Evolutionary conservation across 1,140 invertebrate genomes (phyloP), one percentile per base, ranked within the genome.

Genomic region (Halictus rubicundus): DNA sequence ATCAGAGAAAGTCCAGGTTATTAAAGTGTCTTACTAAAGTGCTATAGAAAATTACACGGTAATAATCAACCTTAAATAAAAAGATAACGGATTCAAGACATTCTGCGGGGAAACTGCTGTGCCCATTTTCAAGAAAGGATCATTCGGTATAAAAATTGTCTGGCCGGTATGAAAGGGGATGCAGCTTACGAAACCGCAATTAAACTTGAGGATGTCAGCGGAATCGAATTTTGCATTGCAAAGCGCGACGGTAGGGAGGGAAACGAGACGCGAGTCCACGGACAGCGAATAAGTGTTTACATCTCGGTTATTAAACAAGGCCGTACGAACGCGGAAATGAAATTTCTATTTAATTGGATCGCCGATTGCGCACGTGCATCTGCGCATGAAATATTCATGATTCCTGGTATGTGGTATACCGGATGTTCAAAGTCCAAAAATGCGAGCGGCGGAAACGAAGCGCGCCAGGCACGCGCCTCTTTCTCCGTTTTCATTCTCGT

Each of bases 331-430:
- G 37, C 19, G 10, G 21, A 69, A 69, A 68, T 76, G 68, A 68
- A 42, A 76, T 68, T 76, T 69, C 54, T 16, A 23, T 76, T 76
- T 76, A 76, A 76, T 76, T 60, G 74, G 52, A 76, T 76, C 54
- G 25, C 49, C n/a, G 73, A 59, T 23, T 63, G 25, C 57, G 70
- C n/a, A n/a, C 39, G 32, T 76, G 46, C 54, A 60, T 60, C 23
- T 60, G 54, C 1, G 23, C 25, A 69, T 61, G 52, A 66, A 69
- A 69, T 59, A 69, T 77, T 69, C 65, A 37, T 37, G 65, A 46
- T 42, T 16, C 21, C 68, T 52, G 14, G 37, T 32, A 32, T 32
- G 32, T n/a, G n/a, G n/a, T 32, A 32, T 32, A 32, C 32, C 2
- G 21, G 10, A 19, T 9, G 42, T 12, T 14, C 10, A 6, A 60